Conservation (phyloP, 2,888 invertebrate genomes). For the Ethmia dodecea region DNA sequence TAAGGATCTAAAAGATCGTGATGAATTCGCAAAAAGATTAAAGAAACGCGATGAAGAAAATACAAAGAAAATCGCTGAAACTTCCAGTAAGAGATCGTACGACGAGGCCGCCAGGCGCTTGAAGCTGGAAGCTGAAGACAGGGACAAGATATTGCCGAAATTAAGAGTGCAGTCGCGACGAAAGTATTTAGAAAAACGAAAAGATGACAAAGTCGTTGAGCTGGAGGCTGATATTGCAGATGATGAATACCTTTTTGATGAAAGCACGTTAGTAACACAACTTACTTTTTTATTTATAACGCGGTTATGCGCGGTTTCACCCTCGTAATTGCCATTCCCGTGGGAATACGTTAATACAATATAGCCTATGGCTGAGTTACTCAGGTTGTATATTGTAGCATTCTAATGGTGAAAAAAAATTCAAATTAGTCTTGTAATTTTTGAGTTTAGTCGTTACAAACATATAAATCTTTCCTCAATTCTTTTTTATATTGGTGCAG, state of each 20-base stretch:
- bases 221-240: constrained; percentile 96
- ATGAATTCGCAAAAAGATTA: constrained; percentile 94
- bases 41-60: constrained; percentile 93
- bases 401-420: too few species aligned
- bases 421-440: too few species aligned
- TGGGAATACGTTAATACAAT: too few species aligned
- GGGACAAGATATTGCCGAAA: constrained; percentile 91
- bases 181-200: constrained; percentile 96
- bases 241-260: constrained; percentile 96
- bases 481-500: too few species aligned
- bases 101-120: constrained; percentile 94
- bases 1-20: constrained; percentile 92
- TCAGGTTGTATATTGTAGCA: too few species aligned
- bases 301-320: too few species aligned
- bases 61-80: constrained; percentile 86
- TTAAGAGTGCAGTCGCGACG: constrained; percentile 93
- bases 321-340: too few species aligned
- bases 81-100: constrained; percentile 82
- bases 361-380: too few species aligned
- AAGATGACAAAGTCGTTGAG: constrained; percentile 97
- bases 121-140: constrained; percentile 90
- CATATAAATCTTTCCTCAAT: too few species aligned
- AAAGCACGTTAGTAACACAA: constrained; percentile 90
- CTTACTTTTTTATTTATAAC: too few species aligned
- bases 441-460: too few species aligned